Base-by-base conservation (phyloP, 2,888 invertebrate genomes). In the Zele albiditarsus region DNA sequence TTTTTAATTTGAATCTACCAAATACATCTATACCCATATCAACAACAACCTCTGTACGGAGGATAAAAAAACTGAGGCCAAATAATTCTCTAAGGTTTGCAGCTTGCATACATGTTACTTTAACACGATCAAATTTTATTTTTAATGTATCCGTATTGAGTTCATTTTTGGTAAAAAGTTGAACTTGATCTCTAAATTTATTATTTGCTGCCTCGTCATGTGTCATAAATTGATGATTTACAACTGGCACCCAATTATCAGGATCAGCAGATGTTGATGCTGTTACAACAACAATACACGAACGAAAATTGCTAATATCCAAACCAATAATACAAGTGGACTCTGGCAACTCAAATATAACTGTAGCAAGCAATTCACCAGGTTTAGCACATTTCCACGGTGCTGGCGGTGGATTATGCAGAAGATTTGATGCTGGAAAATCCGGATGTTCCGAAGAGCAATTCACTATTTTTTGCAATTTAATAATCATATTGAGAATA, bases 101-200 rank as follows among this genome's bases (percentile, higher is more conserved):
- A 0, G 88, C 83, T 49, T 89, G 89, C 89, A 88, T 87, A 23
- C 89, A 89, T 0, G 86, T 87, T 3, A 87, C 83, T 77, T 89
- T 89, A 0, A 88, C 81, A 6, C 88, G 79, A 62, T 86, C 84
- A 72, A 89, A 89, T 81, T 87, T 88, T 0, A 78, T 83, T n/a
- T 85, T 86, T 0, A 86, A 3, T 1, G 74, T 85, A 0, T 86
- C 85, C 1, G 86, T 82, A 79, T 86, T 85, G 0, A 89, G 77
- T 28, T 89, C 88, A 31, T 83, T 85, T 68, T 86, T 89, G 0
- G 88, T 86, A 71, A 89, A 89, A 6, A 89, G 73, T 46, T 88
- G 85, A 3, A 88, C 87, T 73, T 89, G 89, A 66, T 89, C 89
- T 46, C 72, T 84, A 58, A 89, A 89, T 70, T 85, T 86, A 2